These are phyloP conservation scores for Aricia agestis DNA, from an alignment of 1,140 invertebrate genomes.

Conservation along the genomic window DNA sequence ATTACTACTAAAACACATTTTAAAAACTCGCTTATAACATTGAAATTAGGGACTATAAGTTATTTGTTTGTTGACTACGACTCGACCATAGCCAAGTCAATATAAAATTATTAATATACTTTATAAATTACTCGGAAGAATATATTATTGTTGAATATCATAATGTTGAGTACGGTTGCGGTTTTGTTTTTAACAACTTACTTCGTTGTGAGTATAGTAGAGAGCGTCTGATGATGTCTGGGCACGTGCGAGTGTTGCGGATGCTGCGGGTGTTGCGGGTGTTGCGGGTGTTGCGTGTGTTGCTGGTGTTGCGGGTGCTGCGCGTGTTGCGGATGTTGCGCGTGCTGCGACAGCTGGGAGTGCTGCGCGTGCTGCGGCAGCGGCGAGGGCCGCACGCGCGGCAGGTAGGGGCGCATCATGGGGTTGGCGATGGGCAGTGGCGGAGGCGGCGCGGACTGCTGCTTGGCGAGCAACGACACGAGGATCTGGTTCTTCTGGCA, in stretches of 20 bases:
- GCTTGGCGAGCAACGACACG: constrained; percentile 87
- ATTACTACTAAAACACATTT: constrained; percentile 26
- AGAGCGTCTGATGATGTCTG: constrained; percentile 48
- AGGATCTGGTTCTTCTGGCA: constrained; percentile 92
- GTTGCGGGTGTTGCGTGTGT: constrained; percentile 70
- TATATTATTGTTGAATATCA: too few species aligned
- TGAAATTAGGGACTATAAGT: too few species aligned
- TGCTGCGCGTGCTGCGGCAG: constrained; percentile 72
- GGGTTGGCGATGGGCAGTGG: constrained; percentile 62
- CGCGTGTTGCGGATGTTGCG: constrained; percentile 48
- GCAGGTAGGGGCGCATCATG: constrained; percentile 50
- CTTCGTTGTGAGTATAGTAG: constrained; percentile 58
- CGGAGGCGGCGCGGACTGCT: constrained; percentile 82
- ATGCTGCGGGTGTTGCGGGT: constrained; percentile 39
- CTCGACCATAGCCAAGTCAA: too few species aligned
- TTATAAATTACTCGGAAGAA: too few species aligned
- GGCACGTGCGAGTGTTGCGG: constrained; percentile 27
- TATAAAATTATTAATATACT: too few species aligned
- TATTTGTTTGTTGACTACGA: too few species aligned
- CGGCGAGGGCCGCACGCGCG: constrained; percentile 37
- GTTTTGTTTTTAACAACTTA: constrained; percentile 35
- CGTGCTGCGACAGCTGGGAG: constrained; percentile 62
- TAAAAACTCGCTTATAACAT: not conserved
- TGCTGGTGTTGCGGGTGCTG: constrained; percentile 73
- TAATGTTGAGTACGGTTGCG: too few species aligned